Conservation (phyloP, 2,888 invertebrate genomes). For the Craniophora ligustri region DNA sequence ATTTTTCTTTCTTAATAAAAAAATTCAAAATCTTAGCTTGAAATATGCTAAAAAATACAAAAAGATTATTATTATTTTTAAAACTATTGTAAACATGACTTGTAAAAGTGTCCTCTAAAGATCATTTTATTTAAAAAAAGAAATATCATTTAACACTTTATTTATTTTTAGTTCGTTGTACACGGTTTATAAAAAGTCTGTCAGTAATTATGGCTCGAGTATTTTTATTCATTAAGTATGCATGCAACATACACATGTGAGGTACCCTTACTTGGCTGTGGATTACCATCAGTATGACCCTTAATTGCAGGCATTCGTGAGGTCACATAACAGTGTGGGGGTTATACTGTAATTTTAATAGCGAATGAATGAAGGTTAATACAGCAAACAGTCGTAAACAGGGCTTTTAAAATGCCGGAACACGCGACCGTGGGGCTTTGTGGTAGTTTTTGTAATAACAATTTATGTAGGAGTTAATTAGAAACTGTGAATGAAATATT, state of each 20-base stretch:
- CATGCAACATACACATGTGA: conserved; percentile 19
- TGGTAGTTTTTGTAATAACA: conserved; percentile 1
- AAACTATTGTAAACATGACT: too few species aligned
- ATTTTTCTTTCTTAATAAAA: too few species aligned
- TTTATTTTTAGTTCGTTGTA: too few species aligned
- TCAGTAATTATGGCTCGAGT: too few species aligned
- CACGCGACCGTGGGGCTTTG: conserved; percentile 21
- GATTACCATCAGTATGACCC: conserved; percentile 25
- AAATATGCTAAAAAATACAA: too few species aligned
- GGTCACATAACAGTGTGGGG: neutral
- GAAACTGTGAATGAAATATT: conserved; percentile 12
- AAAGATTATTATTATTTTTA: too few species aligned
- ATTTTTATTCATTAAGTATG: neutral
- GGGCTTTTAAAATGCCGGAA: conserved; percentile 17
- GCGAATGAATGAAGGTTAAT: conserved; percentile 32
- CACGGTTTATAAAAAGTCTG: too few species aligned
- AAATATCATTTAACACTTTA: too few species aligned
- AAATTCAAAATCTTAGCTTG: too few species aligned
- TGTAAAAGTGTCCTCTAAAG: too few species aligned
- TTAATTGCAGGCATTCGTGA: conserved; percentile 19
- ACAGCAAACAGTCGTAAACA: conserved; percentile 23
- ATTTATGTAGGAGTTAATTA: conserved; percentile 1
- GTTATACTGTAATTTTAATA: conserved; percentile 17
- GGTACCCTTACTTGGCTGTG: neutral
- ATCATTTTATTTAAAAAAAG: too few species aligned